phyloP scores from a whole-genome alignment of 2,113 vertebrate species.

The Sturnus vulgaris region DNA sequence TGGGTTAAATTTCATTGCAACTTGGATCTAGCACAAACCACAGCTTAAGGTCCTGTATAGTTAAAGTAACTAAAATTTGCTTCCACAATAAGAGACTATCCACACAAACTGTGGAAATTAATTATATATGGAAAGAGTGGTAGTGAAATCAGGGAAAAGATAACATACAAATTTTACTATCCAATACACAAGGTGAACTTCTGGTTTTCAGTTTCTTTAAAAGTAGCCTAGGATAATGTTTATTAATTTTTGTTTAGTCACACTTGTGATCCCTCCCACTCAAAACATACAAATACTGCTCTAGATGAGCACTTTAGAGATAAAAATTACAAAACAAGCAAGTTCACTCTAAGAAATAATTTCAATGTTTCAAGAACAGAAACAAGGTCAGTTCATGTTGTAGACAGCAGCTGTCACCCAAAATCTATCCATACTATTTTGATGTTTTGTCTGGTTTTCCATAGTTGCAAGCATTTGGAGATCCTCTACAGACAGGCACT shows the following conservation, averaged over 20 bases:
- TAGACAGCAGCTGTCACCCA: not conserved
- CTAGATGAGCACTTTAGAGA: not conserved
- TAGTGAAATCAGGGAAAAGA: not conserved
- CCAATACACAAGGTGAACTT: not conserved
- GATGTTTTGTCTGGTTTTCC: not conserved
- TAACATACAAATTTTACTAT: not conserved
- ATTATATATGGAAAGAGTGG: not conserved
- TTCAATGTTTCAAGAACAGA: not conserved
- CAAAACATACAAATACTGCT: not conserved
- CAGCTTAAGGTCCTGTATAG: not conserved
- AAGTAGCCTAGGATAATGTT: not conserved
- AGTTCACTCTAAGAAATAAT: not conserved
- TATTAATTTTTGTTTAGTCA: not conserved
- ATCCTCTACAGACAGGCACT: constrained; percentile 17
- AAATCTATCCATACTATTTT: not conserved
- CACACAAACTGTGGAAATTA: not conserved
- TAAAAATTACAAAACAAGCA: not conserved
- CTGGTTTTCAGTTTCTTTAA: not conserved
- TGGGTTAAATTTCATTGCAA: not conserved
- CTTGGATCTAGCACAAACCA: not conserved
- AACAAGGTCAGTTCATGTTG: not conserved
- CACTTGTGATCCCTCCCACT: not conserved
- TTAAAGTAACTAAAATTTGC: not conserved
- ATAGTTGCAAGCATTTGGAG: constrained; percentile 9
- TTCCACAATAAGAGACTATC: not conserved